Evolutionary conservation across 1,140 invertebrate genomes (phyloP), one percentile per base, ranked within the genome.

Genomic region (Ceratoteleas bidentatus): DNA sequence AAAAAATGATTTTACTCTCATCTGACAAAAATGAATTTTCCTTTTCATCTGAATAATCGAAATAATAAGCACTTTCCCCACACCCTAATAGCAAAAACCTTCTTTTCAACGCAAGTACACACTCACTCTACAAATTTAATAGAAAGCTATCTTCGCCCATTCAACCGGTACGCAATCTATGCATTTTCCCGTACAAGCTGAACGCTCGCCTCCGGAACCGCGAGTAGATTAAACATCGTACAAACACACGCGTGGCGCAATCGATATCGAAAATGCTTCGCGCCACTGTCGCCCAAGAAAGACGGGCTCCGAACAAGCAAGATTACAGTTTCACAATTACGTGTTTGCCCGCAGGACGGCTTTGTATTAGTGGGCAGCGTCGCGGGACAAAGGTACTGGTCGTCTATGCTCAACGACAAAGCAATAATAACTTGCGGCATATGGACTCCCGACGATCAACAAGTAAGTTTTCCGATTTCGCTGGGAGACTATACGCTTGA

Each of bases 341-440:
- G 40, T 36, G 64, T 56, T 83, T 77, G 45, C 74, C 85, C 81
- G 9, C 77, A 96, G 94, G 98, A 99, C 92, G 97, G 98, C 0
- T 99, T 99, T 91, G 97, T 99, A 4, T 89, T 99, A 66, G 98
- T 99, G 0, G 98, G 98, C 0, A 99, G 98, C 0, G 98, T 99
- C 57, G 97, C 96, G 4, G 98, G 98, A 0, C 98, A 99, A 89
- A 93, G 98, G 0, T 99, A 99, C 90, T 99, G 98, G 98, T 99
- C 98, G 5, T 98, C 98, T 14, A 98, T 99, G 96, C 92, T 99
- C 33, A 98, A 98, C 85, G 92, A 99, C 65, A 97, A 99, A 86
- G 95, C 97, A 10, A 96, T 95, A 32, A 98, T 99, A 83, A 98
- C 96, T 0, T 98, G 98, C 89, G 98, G 98, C 24, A 97, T 98